Conservation (phyloP, 2,797 vertebrate species). For the Epinephelus malabaricus region DNA sequence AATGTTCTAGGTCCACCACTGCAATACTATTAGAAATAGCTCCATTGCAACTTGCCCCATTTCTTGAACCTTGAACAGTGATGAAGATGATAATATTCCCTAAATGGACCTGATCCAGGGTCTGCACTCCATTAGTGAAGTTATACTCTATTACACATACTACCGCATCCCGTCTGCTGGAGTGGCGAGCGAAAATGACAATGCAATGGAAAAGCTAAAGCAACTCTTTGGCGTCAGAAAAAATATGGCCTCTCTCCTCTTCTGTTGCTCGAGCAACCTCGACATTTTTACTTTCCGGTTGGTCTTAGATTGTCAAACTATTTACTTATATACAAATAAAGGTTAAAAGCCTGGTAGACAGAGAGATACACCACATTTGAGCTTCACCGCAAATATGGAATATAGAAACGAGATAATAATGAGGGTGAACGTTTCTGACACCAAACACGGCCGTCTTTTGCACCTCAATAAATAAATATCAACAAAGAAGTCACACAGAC, state of each 20-base stretch:
- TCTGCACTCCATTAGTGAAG: conserved; percentile 31
- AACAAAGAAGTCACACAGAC: conserved; percentile 67
- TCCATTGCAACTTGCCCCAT: conserved; percentile 53
- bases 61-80: conserved; percentile 38
- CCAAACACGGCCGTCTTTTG: conserved; percentile 85
- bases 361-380: conserved; percentile 63
- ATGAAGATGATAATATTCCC: conserved; percentile 16
- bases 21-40: conserved; percentile 48
- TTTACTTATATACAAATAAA: conserved; percentile 89
- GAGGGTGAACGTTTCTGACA: conserved; percentile 77
- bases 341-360: conserved; percentile 83
- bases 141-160: conserved; percentile 7
- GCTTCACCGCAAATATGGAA: conserved; percentile 74
- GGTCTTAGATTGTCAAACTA: conserved; percentile 90
- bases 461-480: conserved; percentile 79
- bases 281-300: conserved; percentile 79
- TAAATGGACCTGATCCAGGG: conserved; percentile 32
- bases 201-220: conserved; percentile 81
- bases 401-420: conserved; percentile 73
- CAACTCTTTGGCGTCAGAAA: conserved; percentile 90
- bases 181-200: conserved; percentile 40
- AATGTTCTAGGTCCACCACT: too few species aligned
- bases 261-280: conserved; percentile 74
- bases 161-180: conserved; percentile 13
- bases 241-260: conserved; percentile 88